Base-by-base conservation (phyloP, 2,888 invertebrate genomes). In the Torymus aiolomorphi region DNA sequence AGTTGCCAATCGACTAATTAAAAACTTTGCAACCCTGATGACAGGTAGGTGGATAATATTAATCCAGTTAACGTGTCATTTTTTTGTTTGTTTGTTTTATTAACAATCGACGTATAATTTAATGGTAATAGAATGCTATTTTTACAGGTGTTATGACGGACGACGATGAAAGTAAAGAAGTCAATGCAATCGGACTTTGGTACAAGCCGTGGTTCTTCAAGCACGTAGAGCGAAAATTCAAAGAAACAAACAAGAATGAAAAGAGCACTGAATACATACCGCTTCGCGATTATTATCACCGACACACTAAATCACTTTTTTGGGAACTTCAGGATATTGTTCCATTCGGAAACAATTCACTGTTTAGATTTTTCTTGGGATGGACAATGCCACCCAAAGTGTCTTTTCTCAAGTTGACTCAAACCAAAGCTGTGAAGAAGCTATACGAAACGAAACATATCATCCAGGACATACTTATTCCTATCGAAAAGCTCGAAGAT, bases 371-470 rank as follows among this genome's bases (percentile, higher is more conserved):
- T 83, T 88, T 95, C 13, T 92, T 96, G 78, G 96, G 96, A 0
- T 96, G 96, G 96, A 91, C 95, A 91, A 94, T 95, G 91, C 96
- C 96, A 0, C 96, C 96, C 0, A 96, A 96, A 88, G 94, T 96
- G 12, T 94, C 96, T 0, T 91, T 96, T 11, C 91, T 97, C 82
- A 97, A 97, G 89, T 90, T 95, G 83, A 96, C 96, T 0, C 95
- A 96, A 88, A 94, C 95, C 0, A 91, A 93, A 65, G 93, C 94
- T 0, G 92, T 95, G 2, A 93, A 93, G 86, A 92, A 92, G 86
- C 90, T 96, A 84, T 96, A 96, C 88, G 94, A 96, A 84, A 92
- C 94, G 80, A 93, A 94, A 52, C 96, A 97, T 89, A 93, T 96
- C 67, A 94, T 96, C 62, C 94, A 97, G 87, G 96, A 96, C 88